These are phyloP conservation scores for Adelges cooleyi DNA, from an alignment of 1,140 invertebrate genomes.

Conservation along the genomic window DNA sequence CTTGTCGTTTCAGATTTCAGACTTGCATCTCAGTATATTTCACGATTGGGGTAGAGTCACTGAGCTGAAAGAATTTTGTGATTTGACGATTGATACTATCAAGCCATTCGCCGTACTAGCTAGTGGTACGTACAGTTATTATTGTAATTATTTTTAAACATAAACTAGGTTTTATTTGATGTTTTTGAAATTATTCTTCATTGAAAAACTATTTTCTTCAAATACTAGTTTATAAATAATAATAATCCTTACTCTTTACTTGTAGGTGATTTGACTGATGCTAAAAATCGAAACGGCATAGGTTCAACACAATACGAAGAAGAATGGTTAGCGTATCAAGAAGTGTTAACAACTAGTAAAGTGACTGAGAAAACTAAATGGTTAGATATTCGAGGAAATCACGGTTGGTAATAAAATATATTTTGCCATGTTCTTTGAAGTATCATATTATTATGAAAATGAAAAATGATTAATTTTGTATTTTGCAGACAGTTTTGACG, in stretches of 20 bases:
- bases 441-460: neutral
- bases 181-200: neutral
- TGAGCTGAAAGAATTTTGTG: constrained; percentile 71
- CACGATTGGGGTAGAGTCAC: constrained; percentile 58
- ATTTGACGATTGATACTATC: constrained; percentile 57
- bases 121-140: constrained; percentile 46
- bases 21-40: constrained; percentile 82
- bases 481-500: constrained; percentile 80
- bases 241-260: too few relatives aligned
- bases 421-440: neutral
- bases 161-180: too few relatives aligned
- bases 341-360: constrained; percentile 55
- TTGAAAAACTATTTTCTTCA: constrained; percentile 10
- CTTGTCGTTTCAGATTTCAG: constrained; percentile 70
- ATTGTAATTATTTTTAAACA: neutral
- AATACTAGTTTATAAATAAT: neutral
- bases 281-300: constrained; percentile 62
- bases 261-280: constrained; percentile 78
- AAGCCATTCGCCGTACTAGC: constrained; percentile 71
- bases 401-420: constrained; percentile 52
- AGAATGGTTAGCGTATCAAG: constrained; percentile 75
- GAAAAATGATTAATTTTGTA: neutral
- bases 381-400: constrained; percentile 89
- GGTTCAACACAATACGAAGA: constrained; percentile 68
- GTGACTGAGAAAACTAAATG: constrained; percentile 60